These are phyloP conservation scores for Lasioglossum albipes DNA, from an alignment of 1,140 invertebrate species.

Conservation along the genomic window DNA sequence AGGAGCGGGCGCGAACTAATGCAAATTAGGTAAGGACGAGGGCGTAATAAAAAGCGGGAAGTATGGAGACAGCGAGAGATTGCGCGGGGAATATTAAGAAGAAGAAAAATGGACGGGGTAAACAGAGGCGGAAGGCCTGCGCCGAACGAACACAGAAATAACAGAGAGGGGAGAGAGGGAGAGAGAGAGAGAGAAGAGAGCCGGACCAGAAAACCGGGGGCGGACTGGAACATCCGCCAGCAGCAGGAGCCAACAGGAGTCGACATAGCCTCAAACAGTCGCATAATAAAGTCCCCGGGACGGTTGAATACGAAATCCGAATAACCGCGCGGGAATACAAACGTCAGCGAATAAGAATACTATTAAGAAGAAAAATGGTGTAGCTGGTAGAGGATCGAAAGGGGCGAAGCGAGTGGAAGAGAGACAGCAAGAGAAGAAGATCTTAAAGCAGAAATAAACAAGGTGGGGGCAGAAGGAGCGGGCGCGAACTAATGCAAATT, in stretches of 20 bases:
- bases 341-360: not conserved
- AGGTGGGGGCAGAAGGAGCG: not conserved
- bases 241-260: too few species aligned
- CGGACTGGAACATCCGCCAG: slow-evolving; percentile 59
- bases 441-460: not conserved
- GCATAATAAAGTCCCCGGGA: too few species aligned
- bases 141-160: too few species aligned
- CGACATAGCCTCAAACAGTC: too few species aligned
- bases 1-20: not conserved
- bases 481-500: slow-evolving; percentile 16
- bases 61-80: slow-evolving; percentile 10
- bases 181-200: not conserved
- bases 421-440: not conserved
- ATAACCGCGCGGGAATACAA: not conserved
- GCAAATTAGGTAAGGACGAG: not conserved
- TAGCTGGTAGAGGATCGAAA: too few species aligned
- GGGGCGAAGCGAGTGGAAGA: too few species aligned
- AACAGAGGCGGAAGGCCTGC: not conserved
- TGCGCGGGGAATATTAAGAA: not conserved
- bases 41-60: not conserved
- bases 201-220: slow-evolving; percentile 5
- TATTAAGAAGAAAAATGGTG: not conserved
- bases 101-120: slow-evolving; percentile 13
- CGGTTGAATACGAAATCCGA: not conserved
- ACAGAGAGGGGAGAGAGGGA: not conserved